phyloP scores from a whole-genome alignment of 2,797 vertebrate genomes.

The Coregonus ussuriensis region DNA sequence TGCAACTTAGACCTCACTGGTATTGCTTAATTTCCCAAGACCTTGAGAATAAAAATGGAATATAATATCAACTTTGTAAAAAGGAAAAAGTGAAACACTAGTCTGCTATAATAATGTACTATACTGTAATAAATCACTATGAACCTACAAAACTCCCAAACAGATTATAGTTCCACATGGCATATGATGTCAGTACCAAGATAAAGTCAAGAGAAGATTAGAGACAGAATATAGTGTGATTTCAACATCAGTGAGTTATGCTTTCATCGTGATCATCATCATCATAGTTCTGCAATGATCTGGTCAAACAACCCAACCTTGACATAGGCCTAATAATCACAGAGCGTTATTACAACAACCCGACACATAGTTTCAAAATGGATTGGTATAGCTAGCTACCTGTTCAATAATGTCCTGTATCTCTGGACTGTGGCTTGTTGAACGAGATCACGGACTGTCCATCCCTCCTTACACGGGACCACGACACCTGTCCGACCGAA shows the following conservation, averaged over 20 bases:
- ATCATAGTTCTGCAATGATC: background rate
- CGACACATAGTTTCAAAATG: background rate
- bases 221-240: background rate
- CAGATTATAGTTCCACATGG: background rate
- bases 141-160: background rate
- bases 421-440: conserved; percentile 89
- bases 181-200: background rate
- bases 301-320: background rate
- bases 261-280: no score
- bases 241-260: background rate
- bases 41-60: conserved; percentile 64
- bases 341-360: background rate
- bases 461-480: conserved; percentile 91
- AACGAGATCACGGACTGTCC: conserved; percentile 89
- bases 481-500: conserved; percentile 93
- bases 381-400: conserved; percentile 67
- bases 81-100: background rate
- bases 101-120: background rate
- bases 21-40: conserved; percentile 72
- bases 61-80: conserved; percentile 44
- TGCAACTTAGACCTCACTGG: conserved; percentile 61
- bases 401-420: conserved; percentile 90
- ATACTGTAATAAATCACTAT: background rate
- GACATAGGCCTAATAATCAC: background rate
- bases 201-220: background rate